Base-by-base conservation (phyloP, 2,113 vertebrate genomes). In the Oncorhynchus nerka region DNA sequence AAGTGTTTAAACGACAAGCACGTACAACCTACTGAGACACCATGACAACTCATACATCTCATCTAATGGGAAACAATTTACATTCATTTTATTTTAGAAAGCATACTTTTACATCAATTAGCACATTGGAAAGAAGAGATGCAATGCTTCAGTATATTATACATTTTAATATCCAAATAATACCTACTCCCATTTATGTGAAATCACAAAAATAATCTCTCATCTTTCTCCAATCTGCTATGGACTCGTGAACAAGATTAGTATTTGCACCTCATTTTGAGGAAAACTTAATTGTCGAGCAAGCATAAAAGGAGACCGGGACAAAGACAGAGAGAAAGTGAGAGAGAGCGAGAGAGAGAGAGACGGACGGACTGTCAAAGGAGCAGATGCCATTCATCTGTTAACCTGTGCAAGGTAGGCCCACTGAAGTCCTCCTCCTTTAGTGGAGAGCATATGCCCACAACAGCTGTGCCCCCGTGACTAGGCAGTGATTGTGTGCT, bases 391-490 rank as follows among this genome's bases (percentile, higher is more conserved):
- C 85, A 89, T 92, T 92, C 89, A 90, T 92, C 89, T 93, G 86
- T 89, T 92, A 92, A 93, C 92, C 91, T 90, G 91, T 82, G 88
- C 88, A 92, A 91, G 90, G 91, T 90, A 89, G 86, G 91, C 83
- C 81, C 90, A 87, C 91, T 90, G 91, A 93, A 90, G 89, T 92
- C 85, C 86, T 89, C 89, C 86, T 92, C 87, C 90, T 92, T 90
- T 88, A 84, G 88, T 89, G 91, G 88, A 80, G 88, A 91, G 88
- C 91, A 94, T 93, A 93, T 93, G 92, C 91, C 91, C 90, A 88
- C 87, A 87, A 88, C 93, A 93, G 92, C 92, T 93, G 93, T 90
- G 92, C 88, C 89, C 89, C 83, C 83, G 81, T 90, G 83, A 90
- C 87, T 90, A 92, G 89, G 84, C 86, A 80, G 87, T 89, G 88